These are phyloP conservation scores for Drosophila arizonae DNA, from an alignment of 1,140 invertebrate species.

Conservation along the genomic window DNA sequence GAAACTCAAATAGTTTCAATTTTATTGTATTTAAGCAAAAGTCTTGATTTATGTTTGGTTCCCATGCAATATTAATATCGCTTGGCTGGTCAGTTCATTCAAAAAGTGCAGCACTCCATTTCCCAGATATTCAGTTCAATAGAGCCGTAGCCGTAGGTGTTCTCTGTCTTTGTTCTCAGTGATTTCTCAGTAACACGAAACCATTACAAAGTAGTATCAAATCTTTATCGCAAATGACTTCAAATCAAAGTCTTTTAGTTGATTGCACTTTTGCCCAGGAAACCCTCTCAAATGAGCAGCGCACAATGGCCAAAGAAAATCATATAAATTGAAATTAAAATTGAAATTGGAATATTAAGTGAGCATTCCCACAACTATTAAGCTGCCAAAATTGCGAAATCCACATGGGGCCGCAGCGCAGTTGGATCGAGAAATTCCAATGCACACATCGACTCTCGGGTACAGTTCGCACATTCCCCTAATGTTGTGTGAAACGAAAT, in stretches of 20 bases:
- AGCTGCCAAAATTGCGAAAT: slow-evolving; percentile 44
- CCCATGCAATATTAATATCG: slow-evolving; percentile 6
- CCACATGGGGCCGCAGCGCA: slow-evolving; percentile 54
- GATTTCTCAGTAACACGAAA: slow-evolving; percentile 45
- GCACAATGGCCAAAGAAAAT: slow-evolving; percentile 14
- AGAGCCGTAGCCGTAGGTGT: slow-evolving; percentile 29
- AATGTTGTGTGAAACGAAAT: slow-evolving; percentile 34
- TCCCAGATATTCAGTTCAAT: slow-evolving; percentile 45
- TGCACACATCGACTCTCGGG: slow-evolving; percentile 43
- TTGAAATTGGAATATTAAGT: slow-evolving; percentile 24
- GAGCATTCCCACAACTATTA: slow-evolving; percentile 57
- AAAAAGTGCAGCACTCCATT: background rate
- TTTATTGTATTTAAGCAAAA: background rate
- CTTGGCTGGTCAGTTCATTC: slow-evolving; percentile 11
- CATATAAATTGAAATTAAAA: slow-evolving; percentile 7
- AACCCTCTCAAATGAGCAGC: slow-evolving; percentile 45
- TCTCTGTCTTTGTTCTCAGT: slow-evolving; percentile 20
- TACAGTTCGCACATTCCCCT: slow-evolving; percentile 51
- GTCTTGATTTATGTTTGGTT: background rate
- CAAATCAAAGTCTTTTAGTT: slow-evolving; percentile 53
- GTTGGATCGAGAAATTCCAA: slow-evolving; percentile 45
- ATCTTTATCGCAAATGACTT: background rate
- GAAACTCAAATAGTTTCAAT: no score
- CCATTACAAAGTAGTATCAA: slow-evolving; percentile 27
- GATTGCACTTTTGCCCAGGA: slow-evolving; percentile 37